Conservation (phyloP, 2,888 invertebrate species). For the Limenitis camilla region DNA sequence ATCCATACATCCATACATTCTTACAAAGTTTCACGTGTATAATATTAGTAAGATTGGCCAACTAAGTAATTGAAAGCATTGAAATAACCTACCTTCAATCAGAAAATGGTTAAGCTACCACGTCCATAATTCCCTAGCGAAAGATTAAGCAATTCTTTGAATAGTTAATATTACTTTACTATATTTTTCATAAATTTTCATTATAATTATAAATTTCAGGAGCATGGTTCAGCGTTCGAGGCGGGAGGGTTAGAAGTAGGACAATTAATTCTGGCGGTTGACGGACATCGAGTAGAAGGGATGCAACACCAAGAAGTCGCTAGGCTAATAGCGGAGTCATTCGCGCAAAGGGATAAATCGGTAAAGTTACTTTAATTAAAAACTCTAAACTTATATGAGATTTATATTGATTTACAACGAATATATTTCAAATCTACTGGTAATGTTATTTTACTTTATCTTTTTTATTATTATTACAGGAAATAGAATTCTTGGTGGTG, state of each 20-base stretch:
- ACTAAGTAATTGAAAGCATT: no score
- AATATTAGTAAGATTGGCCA: no score
- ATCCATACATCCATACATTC: no score
- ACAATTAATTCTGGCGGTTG: constrained; percentile 93
- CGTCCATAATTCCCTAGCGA: no score
- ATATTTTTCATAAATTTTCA: no score
- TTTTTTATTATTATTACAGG: constrained; percentile 56
- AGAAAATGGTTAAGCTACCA: no score
- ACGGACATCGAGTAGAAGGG: constrained; percentile 85
- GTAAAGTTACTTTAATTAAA: constrained; percentile 29
- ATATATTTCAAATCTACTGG: neutral
- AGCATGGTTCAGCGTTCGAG: constrained; percentile 94
- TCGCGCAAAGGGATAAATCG: constrained; percentile 88
- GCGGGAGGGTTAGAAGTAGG: constrained; percentile 95
- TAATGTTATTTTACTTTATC: neutral
- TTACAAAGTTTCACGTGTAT: no score
- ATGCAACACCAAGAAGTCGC: constrained; percentile 94
- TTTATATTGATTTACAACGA: neutral
- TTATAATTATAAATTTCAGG: constrained; percentile 78
- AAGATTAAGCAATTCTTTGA: no score
- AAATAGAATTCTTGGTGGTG: constrained; percentile 94
- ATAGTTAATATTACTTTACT: constrained; percentile 73
- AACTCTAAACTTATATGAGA: neutral
- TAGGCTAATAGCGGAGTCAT: constrained; percentile 92
- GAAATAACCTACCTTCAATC: no score